A percentile compares a stretch with the other conserved stretches of the same genome.
Evolutionary conservation across 2,888 invertebrate species (phyloP).

Genomic region (Globia sparganii): DNA sequence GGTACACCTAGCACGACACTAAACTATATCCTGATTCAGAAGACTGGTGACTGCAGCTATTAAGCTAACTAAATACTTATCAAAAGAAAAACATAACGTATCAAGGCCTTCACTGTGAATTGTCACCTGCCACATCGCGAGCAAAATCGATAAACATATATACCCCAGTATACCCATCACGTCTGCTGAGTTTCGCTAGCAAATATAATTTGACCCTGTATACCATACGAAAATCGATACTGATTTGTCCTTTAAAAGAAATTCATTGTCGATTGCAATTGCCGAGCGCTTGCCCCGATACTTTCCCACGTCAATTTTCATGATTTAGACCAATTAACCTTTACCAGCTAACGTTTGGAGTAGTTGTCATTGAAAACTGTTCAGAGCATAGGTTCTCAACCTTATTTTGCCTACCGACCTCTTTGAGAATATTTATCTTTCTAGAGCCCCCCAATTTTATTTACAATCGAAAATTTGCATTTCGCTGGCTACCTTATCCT

Average conservation of each 20-base stretch:
- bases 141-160: constrained; percentile 28
- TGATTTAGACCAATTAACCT: constrained; percentile 65
- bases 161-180: background rate
- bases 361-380: constrained; percentile 36
- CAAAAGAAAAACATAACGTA: background rate
- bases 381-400: background rate
- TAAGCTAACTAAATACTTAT: background rate
- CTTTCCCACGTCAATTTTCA: constrained; percentile 49
- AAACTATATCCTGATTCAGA: background rate
- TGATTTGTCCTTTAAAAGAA: constrained; percentile 23
- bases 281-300: constrained; percentile 4
- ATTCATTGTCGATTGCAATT: constrained; percentile 31
- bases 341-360: constrained; percentile 25
- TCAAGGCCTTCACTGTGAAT: constrained; percentile 37
- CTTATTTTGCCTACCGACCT: background rate
- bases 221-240: constrained; percentile 44
- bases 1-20: background rate
- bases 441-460: background rate
- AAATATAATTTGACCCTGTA: background rate
- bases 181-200: background rate
- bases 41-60: background rate
- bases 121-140: constrained; percentile 19
- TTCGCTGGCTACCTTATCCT: background rate
- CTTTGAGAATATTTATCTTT: background rate
- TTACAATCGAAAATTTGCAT: background rate